Percentiles rank a stretch among this genome's conserved stretches.
These are phyloP conservation scores for Pipa parva DNA, from an alignment of 2,113 vertebrate species.

Conservation along the genomic window DNA sequence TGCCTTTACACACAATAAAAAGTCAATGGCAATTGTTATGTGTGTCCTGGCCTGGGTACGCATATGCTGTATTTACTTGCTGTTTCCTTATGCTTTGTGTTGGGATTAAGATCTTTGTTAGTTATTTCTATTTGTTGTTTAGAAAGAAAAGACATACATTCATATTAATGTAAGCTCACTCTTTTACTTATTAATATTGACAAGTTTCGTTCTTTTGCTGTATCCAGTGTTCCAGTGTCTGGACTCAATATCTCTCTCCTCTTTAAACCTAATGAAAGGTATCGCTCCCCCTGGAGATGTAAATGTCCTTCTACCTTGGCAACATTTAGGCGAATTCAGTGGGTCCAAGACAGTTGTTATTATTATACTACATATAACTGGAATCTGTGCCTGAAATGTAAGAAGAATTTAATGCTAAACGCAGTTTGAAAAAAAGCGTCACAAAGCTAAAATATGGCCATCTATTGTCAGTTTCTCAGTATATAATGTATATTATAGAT, in stretches of 20 bases:
- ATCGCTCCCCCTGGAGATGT: too few species aligned
- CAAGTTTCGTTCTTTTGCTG: not conserved
- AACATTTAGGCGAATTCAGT: too few species aligned
- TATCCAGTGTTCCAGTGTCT: not conserved
- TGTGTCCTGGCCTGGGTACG: conserved; percentile 1
- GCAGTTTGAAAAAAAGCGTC: too few species aligned
- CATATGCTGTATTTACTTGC: not conserved
- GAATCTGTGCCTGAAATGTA: too few species aligned
- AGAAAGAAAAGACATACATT: not conserved
- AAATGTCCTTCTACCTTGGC: too few species aligned
- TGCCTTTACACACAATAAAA: conserved; percentile 25
- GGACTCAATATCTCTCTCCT: not conserved
- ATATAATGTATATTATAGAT: too few species aligned
- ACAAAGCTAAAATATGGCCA: too few species aligned
- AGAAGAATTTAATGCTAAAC: too few species aligned
- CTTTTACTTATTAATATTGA: not conserved
- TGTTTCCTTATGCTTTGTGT: not conserved
- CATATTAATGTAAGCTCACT: not conserved
- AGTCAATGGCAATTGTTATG: conserved; percentile 23
- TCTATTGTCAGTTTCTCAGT: too few species aligned
- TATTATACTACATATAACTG: too few species aligned
- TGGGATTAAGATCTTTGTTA: not conserved
- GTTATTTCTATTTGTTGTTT: conserved; percentile 6
- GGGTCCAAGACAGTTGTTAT: too few species aligned
- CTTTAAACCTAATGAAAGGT: too few species aligned